These are phyloP conservation scores for Helobdella robusta DNA, from an alignment of 2,888 invertebrate genomes.

Conservation along the genomic window DNA sequence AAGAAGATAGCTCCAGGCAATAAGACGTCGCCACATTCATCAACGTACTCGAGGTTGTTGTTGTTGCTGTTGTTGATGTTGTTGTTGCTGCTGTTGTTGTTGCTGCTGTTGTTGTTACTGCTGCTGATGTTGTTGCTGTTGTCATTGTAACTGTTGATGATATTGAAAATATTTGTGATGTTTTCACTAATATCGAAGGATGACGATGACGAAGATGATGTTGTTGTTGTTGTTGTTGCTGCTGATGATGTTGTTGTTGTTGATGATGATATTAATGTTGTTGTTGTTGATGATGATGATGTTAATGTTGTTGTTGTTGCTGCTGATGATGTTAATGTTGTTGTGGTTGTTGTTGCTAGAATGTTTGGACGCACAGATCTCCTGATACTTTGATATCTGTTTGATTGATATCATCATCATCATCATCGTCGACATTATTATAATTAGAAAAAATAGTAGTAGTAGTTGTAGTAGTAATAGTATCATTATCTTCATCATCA, in stretches of 20 bases:
- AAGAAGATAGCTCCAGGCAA: slow-evolving; percentile 2
- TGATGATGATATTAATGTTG: not conserved
- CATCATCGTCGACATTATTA: not conserved
- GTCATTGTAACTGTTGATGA: not conserved
- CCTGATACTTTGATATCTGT: slow-evolving; percentile 14
- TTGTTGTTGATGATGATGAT: not conserved
- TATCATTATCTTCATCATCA: not conserved
- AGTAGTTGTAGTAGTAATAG: not conserved
- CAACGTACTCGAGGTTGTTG: not conserved
- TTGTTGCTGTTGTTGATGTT: not conserved
- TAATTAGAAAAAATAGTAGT: not conserved
- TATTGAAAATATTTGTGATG: no score
- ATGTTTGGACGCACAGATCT: slow-evolving; percentile 4
- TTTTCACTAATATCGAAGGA: not conserved
- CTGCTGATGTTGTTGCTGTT: not conserved
- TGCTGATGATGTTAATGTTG: not conserved
- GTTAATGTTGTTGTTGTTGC: no score
- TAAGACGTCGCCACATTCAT: not conserved
- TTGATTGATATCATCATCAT: not conserved
- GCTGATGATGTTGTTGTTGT: not conserved
- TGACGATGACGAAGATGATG: not conserved
- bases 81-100: not conserved
- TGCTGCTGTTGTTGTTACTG: not conserved
- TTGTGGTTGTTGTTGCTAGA: not conserved
- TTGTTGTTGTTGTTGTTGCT: not conserved